phyloP scores from a whole-genome alignment of 2,797 vertebrate genomes.

The Danio jaintianensis region DNA sequence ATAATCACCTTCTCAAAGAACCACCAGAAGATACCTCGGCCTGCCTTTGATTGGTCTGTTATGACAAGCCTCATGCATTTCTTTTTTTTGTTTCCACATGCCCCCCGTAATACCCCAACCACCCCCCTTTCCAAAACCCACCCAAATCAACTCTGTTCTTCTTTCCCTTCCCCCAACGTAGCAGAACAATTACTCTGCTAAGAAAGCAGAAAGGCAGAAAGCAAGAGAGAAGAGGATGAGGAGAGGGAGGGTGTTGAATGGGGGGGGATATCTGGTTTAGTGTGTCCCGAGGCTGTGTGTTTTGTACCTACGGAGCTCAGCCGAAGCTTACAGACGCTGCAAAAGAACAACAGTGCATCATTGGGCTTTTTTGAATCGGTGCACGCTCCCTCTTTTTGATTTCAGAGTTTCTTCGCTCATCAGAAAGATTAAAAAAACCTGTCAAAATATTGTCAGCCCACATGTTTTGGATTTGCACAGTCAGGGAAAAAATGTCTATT shows the following conservation, averaged over 20 bases:
- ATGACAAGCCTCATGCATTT: constrained; percentile 69
- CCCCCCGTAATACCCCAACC: constrained; percentile 67
- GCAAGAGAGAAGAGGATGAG: constrained; percentile 49
- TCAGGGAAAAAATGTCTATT: constrained; percentile 2
- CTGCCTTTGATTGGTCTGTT: constrained; percentile 63
- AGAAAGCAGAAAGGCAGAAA: constrained; percentile 68
- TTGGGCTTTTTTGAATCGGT: constrained; percentile 30
- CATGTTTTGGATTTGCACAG: neutral
- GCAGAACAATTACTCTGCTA: constrained; percentile 74
- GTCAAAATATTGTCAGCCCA: constrained; percentile 14
- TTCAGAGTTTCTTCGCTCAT: neutral
- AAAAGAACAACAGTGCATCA: constrained; percentile 58
- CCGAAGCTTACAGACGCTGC: constrained; percentile 53
- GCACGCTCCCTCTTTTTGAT: neutral
- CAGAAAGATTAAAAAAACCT: neutral
- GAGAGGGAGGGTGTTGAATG: constrained; percentile 59
- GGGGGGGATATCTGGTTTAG: constrained; percentile 58
- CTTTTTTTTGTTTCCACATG: constrained; percentile 62
- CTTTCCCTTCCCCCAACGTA: constrained; percentile 56
- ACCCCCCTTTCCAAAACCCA: constrained; percentile 62
- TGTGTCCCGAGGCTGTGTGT: constrained; percentile 60
- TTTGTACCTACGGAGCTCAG: constrained; percentile 55
- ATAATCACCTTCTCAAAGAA: constrained; percentile 68
- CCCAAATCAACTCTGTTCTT: constrained; percentile 68
- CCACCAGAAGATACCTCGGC: constrained; percentile 59